Evolutionary conservation across 2,797 vertebrate species (phyloP).

Genomic region (Echeneis naucrates): DNA sequence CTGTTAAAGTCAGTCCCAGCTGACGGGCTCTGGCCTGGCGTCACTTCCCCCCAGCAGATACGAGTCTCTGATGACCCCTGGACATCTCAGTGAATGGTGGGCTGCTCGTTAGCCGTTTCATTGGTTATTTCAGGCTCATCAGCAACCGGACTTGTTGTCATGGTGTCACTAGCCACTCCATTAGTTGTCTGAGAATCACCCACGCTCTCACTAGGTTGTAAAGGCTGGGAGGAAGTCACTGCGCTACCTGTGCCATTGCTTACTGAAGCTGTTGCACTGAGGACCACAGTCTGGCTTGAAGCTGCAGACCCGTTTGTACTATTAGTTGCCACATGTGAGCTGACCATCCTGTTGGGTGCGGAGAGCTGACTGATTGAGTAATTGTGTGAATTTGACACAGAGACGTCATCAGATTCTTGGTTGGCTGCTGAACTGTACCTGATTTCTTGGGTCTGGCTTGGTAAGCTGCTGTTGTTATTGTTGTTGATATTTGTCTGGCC

Average conservation of each 20-base stretch:
- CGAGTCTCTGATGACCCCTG: conserved; percentile 17
- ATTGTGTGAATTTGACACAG: conserved; percentile 6
- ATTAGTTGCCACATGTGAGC: background rate
- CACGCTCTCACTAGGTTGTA: conserved; percentile 6
- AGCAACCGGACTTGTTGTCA: background rate
- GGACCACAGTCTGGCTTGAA: background rate
- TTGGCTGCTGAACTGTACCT: background rate
- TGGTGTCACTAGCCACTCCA: background rate
- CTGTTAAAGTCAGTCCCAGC: background rate
- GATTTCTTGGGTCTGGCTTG: background rate
- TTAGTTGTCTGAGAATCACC: background rate
- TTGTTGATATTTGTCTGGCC: conserved; percentile 54
- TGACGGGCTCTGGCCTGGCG: conserved; percentile 3
- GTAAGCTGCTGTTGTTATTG: conserved; percentile 61
- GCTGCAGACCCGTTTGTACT: background rate
- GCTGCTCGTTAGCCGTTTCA: background rate
- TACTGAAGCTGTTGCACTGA: background rate
- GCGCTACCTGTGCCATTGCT: background rate
- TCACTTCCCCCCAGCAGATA: background rate
- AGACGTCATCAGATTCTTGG: background rate
- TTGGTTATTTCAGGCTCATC: conserved; percentile 6
- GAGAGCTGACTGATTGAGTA: conserved; percentile 4
- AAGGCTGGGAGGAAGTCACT: background rate
- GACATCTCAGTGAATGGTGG: background rate
- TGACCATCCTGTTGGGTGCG: background rate